phyloP scores from a whole-genome alignment of 1,140 invertebrate species.

The Eufriesea mexicana region DNA sequence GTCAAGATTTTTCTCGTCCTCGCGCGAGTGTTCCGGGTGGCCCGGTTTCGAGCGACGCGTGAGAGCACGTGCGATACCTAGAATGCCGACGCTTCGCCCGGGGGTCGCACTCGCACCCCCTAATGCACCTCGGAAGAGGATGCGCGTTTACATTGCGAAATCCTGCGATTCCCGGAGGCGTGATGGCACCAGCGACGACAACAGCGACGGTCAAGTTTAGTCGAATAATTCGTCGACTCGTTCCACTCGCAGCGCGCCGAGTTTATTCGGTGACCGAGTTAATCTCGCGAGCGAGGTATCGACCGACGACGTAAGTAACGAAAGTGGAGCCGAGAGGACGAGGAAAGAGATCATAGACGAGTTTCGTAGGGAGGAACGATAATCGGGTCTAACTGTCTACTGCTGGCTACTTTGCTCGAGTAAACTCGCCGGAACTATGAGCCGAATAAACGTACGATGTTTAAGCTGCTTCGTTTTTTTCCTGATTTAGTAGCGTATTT shows the following conservation, averaged over 20 bases:
- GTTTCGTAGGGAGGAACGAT: not conserved
- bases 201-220: not conserved
- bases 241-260: too few species aligned
- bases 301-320: too few species aligned
- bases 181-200: not conserved
- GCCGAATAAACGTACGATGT: not conserved
- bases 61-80: not conserved
- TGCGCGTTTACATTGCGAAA: slow-evolving; percentile 1
- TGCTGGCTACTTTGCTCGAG: not conserved
- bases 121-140: not conserved
- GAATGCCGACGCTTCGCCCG: not conserved
- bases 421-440: not conserved
- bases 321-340: not conserved
- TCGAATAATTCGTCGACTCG: not conserved
- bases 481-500: not conserved
- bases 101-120: not conserved
- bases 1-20: not conserved
- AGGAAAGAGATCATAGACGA: not conserved
- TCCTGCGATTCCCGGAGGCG: not conserved
- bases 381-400: not conserved
- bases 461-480: not conserved
- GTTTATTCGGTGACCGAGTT: too few species aligned
- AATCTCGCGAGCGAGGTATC: too few species aligned
- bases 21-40: not conserved
- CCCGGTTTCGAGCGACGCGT: not conserved